phyloP scores from a whole-genome alignment of 2,888 invertebrate species.

The Petrophora chlorosata region DNA sequence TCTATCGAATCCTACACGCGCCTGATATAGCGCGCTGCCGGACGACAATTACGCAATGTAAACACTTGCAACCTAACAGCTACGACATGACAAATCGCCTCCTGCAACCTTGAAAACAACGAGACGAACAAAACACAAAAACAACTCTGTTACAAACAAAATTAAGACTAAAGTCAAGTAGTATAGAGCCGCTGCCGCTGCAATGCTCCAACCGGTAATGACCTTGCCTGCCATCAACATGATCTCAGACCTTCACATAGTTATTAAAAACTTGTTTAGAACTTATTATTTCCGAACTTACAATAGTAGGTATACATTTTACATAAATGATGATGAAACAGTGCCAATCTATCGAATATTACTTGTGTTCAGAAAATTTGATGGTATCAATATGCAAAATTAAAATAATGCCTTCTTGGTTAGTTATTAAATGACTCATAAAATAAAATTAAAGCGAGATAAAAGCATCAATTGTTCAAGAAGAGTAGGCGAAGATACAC shows the following conservation, averaged over 20 bases:
- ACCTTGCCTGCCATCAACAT: conserved; percentile 65
- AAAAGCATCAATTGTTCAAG: conserved; percentile 58
- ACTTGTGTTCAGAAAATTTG: conserved; percentile 42
- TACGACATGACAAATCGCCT: conserved; percentile 52
- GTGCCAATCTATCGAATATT: conserved; percentile 67
- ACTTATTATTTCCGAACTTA: conserved; percentile 31
- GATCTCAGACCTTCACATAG: conserved; percentile 59
- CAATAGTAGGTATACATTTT: conserved; percentile 16
- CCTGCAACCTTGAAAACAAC: conserved; percentile 57
- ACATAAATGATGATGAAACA: conserved; percentile 49
- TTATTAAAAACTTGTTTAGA: conserved; percentile 43
- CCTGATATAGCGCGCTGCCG: conserved; percentile 25
- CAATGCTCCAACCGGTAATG: conserved; percentile 52
- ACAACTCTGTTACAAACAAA: conserved; percentile 48
- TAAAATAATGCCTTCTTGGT: conserved; percentile 54
- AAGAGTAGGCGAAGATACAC: conserved; percentile 65
- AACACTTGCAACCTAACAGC: conserved; percentile 47
- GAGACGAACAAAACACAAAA: conserved; percentile 40
- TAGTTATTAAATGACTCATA: conserved; percentile 67
- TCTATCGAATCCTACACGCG: conserved; percentile 27
- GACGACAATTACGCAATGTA: conserved; percentile 42
- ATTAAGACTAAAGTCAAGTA: conserved; percentile 45
- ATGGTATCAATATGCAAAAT: conserved; percentile 60
- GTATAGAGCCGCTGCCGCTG: conserved; percentile 6
- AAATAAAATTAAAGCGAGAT: conserved; percentile 43